A percentile compares a stretch with the other conserved stretches of the same genome.
Evolutionary conservation across 2,113 vertebrate species (phyloP).

Genomic region (Dermatemys mawii): DNA sequence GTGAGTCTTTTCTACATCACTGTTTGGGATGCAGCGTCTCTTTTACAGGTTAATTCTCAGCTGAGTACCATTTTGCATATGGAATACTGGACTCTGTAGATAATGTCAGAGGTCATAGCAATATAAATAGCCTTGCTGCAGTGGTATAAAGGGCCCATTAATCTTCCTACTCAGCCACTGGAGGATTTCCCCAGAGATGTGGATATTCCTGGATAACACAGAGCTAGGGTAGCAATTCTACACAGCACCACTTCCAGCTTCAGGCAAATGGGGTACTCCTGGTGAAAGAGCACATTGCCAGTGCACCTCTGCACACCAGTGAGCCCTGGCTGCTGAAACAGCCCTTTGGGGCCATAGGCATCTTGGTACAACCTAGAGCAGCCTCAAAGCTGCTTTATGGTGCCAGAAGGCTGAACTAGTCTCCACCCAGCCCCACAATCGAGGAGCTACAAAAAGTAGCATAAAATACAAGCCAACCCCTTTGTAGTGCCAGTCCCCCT

Average conservation of each 20-base stretch:
- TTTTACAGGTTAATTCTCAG: neutral
- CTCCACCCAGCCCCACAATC: neutral
- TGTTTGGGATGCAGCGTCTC: fast-evolving
- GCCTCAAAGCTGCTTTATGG: neutral
- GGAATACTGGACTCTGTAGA: neutral
- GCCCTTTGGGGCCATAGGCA: neutral
- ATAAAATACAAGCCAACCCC: neutral
- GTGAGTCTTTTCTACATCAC: neutral
- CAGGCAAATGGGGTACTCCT: neutral
- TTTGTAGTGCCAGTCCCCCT: neutral
- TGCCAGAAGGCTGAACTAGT: neutral
- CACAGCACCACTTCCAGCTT: neutral
- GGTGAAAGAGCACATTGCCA: neutral
- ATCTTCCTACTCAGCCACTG: neutral
- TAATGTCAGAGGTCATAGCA: neutral
- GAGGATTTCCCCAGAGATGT: neutral
- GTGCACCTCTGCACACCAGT: fast-evolving
- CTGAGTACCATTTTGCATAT: neutral
- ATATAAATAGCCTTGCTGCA: fast-evolving
- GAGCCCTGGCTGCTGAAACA: neutral
- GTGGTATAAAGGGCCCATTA: neutral
- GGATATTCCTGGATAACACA: neutral
- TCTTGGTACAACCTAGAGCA: neutral
- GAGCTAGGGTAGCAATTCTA: neutral
- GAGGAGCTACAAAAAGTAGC: neutral